phyloP scores from a whole-genome alignment of 2,888 invertebrate species.

The Mayetiola destructor region DNA sequence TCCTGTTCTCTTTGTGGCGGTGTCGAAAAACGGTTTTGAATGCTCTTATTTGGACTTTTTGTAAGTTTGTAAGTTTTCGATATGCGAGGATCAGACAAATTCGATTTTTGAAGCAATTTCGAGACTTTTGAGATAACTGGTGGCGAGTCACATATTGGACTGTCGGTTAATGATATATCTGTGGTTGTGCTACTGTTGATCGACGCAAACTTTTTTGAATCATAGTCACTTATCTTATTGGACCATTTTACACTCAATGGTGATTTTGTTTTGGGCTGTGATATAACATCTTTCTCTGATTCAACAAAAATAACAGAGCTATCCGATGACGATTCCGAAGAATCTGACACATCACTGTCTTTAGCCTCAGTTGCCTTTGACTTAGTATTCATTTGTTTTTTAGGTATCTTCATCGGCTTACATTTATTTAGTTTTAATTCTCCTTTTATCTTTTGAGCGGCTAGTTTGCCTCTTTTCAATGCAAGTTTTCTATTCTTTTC shows the following conservation, averaged over 20 bases:
- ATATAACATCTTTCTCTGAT: not conserved
- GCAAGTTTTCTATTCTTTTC: slow-evolving; percentile 1
- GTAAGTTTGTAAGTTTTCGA: not conserved
- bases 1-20: not conserved
- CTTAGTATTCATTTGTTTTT: not conserved
- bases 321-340: not conserved
- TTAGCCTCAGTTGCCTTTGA: not conserved
- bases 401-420: not conserved
- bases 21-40: too few species aligned
- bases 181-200: not conserved
- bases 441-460: not conserved
- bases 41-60: too few species aligned
- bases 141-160: slow-evolving; percentile 1
- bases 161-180: not conserved
- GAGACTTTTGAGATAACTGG: not conserved
- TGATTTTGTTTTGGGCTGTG: not conserved
- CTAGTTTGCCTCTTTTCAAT: not conserved
- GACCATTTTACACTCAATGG: not conserved
- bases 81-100: not conserved
- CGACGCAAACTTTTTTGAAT: not conserved
- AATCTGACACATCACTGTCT: not conserved
- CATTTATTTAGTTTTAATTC: not conserved
- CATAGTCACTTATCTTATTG: not conserved
- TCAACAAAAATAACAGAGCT: not conserved
- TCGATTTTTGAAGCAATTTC: not conserved